These are phyloP conservation scores for Helarctos malayanus DNA, from an alignment of 2,797 vertebrate genomes.

Conservation along the genomic window DNA sequence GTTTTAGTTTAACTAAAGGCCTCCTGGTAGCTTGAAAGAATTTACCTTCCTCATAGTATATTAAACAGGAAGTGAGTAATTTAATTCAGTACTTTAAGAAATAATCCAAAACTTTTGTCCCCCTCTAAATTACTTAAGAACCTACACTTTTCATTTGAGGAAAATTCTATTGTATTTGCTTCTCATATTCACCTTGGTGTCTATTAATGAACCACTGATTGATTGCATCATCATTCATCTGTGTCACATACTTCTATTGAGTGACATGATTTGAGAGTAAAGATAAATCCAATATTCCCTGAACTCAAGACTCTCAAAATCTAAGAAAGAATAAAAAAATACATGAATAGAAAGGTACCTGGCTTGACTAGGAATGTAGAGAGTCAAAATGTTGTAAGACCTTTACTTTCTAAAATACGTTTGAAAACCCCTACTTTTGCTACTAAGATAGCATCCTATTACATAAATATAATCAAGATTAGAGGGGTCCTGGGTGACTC, in stretches of 20 bases:
- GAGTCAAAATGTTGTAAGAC: neutral
- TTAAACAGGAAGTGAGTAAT: constrained; percentile 8
- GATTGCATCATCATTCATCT: neutral
- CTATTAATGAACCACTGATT: neutral
- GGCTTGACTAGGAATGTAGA: neutral
- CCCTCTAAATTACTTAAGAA: constrained; percentile 54
- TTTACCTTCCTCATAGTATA: neutral
- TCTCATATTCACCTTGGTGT: neutral
- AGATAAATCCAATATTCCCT: neutral
- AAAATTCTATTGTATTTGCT: constrained; percentile 7
- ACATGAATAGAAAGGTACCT: neutral
- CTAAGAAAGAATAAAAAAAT: constrained; percentile 37
- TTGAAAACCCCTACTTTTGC: constrained; percentile 25
- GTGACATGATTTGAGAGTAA: constrained; percentile 18
- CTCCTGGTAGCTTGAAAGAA: neutral
- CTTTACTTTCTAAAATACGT: neutral
- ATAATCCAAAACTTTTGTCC: neutral
- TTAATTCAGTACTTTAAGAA: constrained; percentile 40
- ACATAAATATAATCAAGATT: too few relatives aligned
- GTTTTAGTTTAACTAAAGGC: constrained; percentile 53
- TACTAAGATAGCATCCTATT: neutral
- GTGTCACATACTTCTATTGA: neutral
- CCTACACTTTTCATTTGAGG: constrained; percentile 46
- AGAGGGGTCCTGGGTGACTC: too few relatives aligned
- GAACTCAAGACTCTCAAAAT: constrained; percentile 10